These are phyloP conservation scores for Fregata magnificens DNA, from an alignment of 2,113 vertebrate species.

Conservation along the genomic window DNA sequence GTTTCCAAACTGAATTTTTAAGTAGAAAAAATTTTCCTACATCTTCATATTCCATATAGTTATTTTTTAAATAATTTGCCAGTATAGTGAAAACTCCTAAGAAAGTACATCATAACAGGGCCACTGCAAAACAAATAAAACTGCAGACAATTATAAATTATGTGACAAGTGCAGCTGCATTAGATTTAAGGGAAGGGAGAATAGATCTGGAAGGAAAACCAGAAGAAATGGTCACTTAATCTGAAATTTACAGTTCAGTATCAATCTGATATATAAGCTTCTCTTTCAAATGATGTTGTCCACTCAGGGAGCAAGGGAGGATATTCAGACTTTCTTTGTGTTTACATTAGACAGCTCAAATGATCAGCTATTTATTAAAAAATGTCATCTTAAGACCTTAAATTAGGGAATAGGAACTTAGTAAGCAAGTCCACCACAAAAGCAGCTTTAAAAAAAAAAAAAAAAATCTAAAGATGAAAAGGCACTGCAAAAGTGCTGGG, in stretches of 20 bases:
- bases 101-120: background rate
- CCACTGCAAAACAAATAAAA: background rate
- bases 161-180: background rate
- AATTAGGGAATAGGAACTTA: background rate
- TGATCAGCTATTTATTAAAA: background rate
- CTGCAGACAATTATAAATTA: background rate
- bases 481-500: background rate
- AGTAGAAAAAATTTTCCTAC: background rate
- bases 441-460: background rate
- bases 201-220: background rate
- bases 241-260: background rate
- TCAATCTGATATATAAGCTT: background rate
- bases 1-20: background rate
- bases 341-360: background rate
- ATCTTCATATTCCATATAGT: background rate
- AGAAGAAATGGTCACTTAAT: background rate
- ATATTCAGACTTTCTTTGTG: background rate
- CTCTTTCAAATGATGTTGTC: background rate
- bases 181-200: background rate
- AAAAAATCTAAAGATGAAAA: background rate
- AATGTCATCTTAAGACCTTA: background rate
- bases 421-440: background rate
- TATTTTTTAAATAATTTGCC: background rate
- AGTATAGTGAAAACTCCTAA: background rate
- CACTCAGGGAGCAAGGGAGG: background rate